A percentile compares a stretch with the other conserved stretches of the same genome.
Evolutionary conservation across 2,113 vertebrate species (phyloP).

Genomic region (Galbula dea): DNA sequence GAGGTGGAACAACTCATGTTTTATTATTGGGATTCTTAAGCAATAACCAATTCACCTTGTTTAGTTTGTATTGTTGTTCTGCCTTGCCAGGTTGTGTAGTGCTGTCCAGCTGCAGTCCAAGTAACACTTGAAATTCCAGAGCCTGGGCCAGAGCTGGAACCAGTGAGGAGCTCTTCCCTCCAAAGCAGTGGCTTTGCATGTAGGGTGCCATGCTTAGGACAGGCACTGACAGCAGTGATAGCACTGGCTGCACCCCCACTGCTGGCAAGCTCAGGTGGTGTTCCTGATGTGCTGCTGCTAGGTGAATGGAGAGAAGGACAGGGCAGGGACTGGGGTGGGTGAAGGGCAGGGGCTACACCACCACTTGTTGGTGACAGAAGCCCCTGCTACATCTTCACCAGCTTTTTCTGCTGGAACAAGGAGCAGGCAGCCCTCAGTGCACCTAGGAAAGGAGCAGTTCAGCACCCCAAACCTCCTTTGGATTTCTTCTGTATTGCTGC

Average conservation of each 20-base stretch:
- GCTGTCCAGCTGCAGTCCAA: not conserved
- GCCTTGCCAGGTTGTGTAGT: not conserved
- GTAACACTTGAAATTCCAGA: not conserved
- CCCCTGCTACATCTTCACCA: not conserved
- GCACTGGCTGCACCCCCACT: too few relatives aligned
- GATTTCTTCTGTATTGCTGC: not conserved
- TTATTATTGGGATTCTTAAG: not conserved
- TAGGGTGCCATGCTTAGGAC: not conserved
- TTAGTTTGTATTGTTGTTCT: not conserved
- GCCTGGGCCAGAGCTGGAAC: not conserved
- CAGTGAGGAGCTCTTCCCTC: not conserved
- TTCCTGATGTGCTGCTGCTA: not conserved
- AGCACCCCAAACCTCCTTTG: not conserved
- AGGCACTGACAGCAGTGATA: not conserved
- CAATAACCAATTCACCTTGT: not conserved
- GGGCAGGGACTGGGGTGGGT: not conserved
- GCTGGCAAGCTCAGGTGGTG: not conserved
- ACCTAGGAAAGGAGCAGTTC: not conserved
- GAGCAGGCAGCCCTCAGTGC: not conserved
- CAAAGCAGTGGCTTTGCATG: not conserved
- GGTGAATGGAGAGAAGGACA: not conserved
- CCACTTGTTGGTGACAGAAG: not conserved
- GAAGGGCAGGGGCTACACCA: not conserved
- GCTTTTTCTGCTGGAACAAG: not conserved
- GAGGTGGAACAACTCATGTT: not conserved